Percentiles rank a stretch among this genome's conserved stretches.
phyloP scores from a whole-genome alignment of 2,797 vertebrate species.

The Muscicapa striata region DNA sequence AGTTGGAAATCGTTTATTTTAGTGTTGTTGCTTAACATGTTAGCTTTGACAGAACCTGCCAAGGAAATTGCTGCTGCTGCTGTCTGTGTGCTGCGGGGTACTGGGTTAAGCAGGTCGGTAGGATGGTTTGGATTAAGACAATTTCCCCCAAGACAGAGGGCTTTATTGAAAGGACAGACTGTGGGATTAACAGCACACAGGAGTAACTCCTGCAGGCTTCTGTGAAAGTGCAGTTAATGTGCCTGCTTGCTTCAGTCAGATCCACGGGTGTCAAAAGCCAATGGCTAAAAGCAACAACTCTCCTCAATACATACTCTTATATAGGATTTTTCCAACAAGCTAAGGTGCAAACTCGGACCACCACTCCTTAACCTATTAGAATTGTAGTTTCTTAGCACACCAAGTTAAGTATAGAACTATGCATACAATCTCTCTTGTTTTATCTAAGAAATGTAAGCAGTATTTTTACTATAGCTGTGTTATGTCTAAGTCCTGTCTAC shows the following conservation, averaged over 20 bases:
- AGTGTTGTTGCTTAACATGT: not conserved
- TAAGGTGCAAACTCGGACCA: no score
- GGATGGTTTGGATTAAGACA: not conserved
- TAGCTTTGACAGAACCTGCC: not conserved
- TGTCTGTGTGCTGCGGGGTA: fast-evolving
- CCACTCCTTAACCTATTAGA: no score
- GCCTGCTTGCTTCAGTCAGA: not conserved
- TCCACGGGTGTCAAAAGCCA: not conserved
- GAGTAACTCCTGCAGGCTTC: not conserved
- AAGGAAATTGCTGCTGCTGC: not conserved
- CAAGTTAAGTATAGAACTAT: no score
- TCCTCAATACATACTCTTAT: no score
- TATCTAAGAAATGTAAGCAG: no score
- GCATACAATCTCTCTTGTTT: no score
- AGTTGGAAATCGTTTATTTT: not conserved
- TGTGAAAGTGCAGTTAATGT: not conserved
- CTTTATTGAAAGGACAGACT: not conserved
- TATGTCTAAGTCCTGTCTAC: no score
- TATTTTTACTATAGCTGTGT: no score
- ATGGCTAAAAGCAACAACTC: no score
- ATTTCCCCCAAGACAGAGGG: not conserved
- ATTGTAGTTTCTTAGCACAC: no score
- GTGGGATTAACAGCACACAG: fast-evolving
- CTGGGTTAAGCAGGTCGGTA: fast-evolving
- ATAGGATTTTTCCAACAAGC: no score